These are phyloP conservation scores for Proisotoma minuta DNA, from an alignment of 2,888 invertebrate genomes.

Conservation along the genomic window DNA sequence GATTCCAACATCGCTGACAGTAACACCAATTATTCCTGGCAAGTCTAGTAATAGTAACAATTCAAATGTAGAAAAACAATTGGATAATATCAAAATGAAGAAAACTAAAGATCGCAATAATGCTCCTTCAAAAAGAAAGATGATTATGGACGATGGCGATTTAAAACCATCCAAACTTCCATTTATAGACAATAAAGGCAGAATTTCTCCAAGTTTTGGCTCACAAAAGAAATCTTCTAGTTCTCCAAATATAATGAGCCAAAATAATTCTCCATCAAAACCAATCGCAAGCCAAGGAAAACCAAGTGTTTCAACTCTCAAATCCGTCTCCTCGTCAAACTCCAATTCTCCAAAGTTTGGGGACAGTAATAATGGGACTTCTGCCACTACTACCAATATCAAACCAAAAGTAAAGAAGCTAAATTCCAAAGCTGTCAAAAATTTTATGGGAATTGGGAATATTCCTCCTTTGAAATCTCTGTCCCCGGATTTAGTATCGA, in stretches of 20 bases:
- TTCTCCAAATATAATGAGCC: neutral
- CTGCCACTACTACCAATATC: neutral
- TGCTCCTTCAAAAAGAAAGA: conserved; percentile 5
- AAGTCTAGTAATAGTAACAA: conserved; percentile 15
- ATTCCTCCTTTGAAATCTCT: conserved; percentile 9
- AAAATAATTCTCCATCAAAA: neutral
- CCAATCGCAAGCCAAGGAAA: conserved; percentile 28
- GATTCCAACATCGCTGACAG: conserved; percentile 75
- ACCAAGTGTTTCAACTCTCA: conserved; percentile 45
- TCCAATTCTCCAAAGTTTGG: conserved; percentile 11
- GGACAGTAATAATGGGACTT: neutral
- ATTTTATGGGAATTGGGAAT: neutral
- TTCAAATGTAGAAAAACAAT: conserved; percentile 7
- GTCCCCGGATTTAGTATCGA: neutral
- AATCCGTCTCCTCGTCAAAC: conserved; percentile 38
- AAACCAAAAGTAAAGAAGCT: conserved; percentile 12
- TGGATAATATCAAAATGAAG: conserved; percentile 8
- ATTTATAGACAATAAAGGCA: conserved; percentile 7
- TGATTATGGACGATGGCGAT: neutral
- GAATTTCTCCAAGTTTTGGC: conserved; percentile 7
- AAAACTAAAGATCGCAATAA: neutral
- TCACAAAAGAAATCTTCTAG: conserved; percentile 11
- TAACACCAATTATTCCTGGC: conserved; percentile 65
- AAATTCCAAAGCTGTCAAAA: neutral
- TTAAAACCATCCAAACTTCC: conserved; percentile 10